These are phyloP conservation scores for Parnassius apollo DNA, from an alignment of 2,888 invertebrate species.

Conservation along the genomic window DNA sequence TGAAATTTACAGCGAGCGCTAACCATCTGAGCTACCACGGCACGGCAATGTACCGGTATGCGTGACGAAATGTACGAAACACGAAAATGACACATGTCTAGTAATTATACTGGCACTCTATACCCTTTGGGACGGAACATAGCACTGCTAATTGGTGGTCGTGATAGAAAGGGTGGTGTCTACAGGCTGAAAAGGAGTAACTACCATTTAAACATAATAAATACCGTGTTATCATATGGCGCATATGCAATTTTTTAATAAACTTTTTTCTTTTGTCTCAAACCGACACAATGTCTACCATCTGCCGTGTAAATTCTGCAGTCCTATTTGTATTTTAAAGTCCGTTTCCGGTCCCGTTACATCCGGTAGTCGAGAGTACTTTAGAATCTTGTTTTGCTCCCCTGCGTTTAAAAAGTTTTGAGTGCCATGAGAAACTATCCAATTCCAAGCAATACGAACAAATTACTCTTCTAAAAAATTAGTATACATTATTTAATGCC, in stretches of 20 bases:
- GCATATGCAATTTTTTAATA: constrained; percentile 35
- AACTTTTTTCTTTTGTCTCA: constrained; percentile 48
- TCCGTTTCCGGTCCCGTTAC: constrained; percentile 72
- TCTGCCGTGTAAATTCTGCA: constrained; percentile 36
- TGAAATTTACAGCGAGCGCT: no score
- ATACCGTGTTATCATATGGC: background rate
- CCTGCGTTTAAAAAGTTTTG: constrained; percentile 36
- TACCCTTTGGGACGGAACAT: no score
- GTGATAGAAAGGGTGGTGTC: no score
- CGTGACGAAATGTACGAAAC: no score
- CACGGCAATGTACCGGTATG: no score
- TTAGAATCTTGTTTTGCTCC: constrained; percentile 52
- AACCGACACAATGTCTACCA: constrained; percentile 36
- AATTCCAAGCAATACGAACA: constrained; percentile 7
- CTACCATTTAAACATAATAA: no score
- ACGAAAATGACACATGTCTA: no score
- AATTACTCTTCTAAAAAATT: background rate
- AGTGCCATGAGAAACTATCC: constrained; percentile 25
- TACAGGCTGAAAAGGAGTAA: no score
- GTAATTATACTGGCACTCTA: no score
- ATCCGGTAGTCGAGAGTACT: constrained; percentile 69
- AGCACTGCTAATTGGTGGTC: no score
- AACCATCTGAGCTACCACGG: no score
- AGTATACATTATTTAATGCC: no score
- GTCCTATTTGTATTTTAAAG: constrained; percentile 52